A percentile compares a stretch with the other conserved stretches of the same genome.
These are phyloP conservation scores for Hippasteria phrygiana DNA, from an alignment of 53 echinoderm and acorn worm species.

Conservation along the genomic window DNA sequence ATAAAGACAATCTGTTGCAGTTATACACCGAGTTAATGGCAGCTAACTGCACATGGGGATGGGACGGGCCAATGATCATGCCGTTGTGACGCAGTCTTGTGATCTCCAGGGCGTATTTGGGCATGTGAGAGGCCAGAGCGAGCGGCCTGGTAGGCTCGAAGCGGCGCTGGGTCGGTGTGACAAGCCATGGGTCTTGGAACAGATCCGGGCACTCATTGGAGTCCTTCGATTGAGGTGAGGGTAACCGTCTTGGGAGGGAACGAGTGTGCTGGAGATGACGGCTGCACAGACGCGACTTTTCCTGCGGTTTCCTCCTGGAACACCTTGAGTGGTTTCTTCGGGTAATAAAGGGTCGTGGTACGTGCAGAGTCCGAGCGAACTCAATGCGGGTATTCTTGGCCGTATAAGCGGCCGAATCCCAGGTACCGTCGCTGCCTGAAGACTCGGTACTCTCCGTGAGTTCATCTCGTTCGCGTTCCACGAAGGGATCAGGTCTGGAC, in stretches of 20 bases:
- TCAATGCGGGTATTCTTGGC: conserved; percentile 62
- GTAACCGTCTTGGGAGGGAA: neutral
- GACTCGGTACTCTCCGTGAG: neutral
- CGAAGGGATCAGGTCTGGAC: neutral
- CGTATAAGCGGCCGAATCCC: conserved; percentile 61
- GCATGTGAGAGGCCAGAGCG: neutral
- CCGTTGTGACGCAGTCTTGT: conserved; percentile 3
- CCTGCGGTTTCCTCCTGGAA: conserved; percentile 12
- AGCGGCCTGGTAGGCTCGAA: conserved; percentile 5
- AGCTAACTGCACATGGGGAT: conserved; percentile 42
- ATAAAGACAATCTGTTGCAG: conserved; percentile 30
- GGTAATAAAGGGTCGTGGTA: conserved; percentile 21
- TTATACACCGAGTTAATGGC: conserved; percentile 56
- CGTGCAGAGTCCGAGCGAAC: conserved; percentile 35
- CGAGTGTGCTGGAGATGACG: conserved; percentile 52
- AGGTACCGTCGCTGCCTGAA: conserved; percentile 22
- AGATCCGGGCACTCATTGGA: neutral
- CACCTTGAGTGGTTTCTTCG: neutral
- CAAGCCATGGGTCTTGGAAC: conserved; percentile 9
- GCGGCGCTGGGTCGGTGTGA: conserved; percentile 41
- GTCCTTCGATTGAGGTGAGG: neutral
- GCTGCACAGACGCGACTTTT: conserved; percentile 12
- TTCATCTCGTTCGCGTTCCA: neutral
- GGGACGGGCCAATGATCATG: conserved; percentile 3
- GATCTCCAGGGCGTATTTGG: neutral